A percentile compares a stretch with the other conserved stretches of the same genome.
Conservation (phyloP, 2,888 invertebrate species). For the Ametastegia equiseti region DNA sequence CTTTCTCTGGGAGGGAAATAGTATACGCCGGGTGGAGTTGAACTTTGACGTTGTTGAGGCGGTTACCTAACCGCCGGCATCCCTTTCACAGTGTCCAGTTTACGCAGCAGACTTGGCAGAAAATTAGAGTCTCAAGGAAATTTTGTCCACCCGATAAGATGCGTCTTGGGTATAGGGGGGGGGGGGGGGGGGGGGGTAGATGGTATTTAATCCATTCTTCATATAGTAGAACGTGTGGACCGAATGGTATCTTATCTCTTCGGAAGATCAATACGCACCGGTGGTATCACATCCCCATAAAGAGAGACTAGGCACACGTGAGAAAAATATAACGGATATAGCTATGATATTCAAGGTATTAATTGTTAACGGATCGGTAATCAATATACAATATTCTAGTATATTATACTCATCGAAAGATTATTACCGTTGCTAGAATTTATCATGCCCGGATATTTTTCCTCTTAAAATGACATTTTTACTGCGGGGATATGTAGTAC, state of each 20-base stretch:
- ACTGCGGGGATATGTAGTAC: background rate
- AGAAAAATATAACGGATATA: too few species aligned
- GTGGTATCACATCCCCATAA: background rate
- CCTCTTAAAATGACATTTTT: background rate
- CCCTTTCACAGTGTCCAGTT: background rate
- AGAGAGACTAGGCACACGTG: background rate
- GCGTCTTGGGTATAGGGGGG: too few species aligned
- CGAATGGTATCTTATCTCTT: background rate
- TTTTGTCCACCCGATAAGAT: too few species aligned
- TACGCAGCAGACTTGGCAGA: background rate
- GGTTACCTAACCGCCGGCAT: conserved; percentile 18
- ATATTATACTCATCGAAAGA: background rate
- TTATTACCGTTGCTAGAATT: background rate
- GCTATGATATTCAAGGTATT: too few species aligned
- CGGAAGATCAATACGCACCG: background rate
- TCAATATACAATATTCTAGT: background rate
- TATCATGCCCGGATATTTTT: background rate
- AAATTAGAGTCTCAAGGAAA: background rate
- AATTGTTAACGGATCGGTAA: background rate
- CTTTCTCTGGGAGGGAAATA: conserved; percentile 30
- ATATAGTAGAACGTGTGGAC: background rate
- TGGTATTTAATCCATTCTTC: background rate
- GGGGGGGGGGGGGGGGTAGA: too few species aligned
- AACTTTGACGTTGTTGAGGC: conserved; percentile 16
- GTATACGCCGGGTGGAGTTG: background rate